Base-by-base conservation (phyloP, 2,888 invertebrate species). In the Aplocera efformata region DNA sequence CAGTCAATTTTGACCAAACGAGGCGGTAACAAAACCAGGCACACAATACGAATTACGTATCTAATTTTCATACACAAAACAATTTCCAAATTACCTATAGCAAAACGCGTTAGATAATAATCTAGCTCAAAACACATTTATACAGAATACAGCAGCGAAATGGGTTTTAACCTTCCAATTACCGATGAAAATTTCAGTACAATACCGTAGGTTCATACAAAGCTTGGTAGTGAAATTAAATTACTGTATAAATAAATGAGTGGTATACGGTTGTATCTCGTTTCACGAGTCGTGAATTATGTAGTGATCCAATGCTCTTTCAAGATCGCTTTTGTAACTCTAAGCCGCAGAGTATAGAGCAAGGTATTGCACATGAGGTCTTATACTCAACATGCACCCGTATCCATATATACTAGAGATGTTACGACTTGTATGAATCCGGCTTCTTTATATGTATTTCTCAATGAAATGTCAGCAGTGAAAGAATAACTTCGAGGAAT, bases 171-270 rank as follows among this genome's bases (percentile, higher is more conserved):
- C 17, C 10, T 35, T 35, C 25, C 32, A 45, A 45, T 45, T 39
- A 44, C 32, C 25, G 31, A 31, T 53, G 43, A 50, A 53, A 53
- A 42, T 53, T 53, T 48, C 44, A 53, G 46, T 42, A 39, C 40
- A 35, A 33, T 39, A 48, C 46, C 36, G 48, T 40, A 42, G 46
- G 32, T 21, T 33, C 44, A 45, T 26, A 34, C 39, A 36, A 48
- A 48, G 34, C 42, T 21, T 32, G 53, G 53, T 51, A 56, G 55
- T 53, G 56, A 64, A 72, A 70, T 70, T 66, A 61, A 70, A 70
- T 70, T 73, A 65, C 61, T 50, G 48, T 60, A 66, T 73, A 71
- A 67, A 71, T 71, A 71, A 65, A 60, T 60, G 44, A 64, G 57
- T 48, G 31, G 29, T 20, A 29, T 41, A 10, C 13, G 42, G 44